These are phyloP conservation scores for Amphipyra tragopoginis DNA, from an alignment of 2,888 invertebrate species.

Conservation along the genomic window DNA sequence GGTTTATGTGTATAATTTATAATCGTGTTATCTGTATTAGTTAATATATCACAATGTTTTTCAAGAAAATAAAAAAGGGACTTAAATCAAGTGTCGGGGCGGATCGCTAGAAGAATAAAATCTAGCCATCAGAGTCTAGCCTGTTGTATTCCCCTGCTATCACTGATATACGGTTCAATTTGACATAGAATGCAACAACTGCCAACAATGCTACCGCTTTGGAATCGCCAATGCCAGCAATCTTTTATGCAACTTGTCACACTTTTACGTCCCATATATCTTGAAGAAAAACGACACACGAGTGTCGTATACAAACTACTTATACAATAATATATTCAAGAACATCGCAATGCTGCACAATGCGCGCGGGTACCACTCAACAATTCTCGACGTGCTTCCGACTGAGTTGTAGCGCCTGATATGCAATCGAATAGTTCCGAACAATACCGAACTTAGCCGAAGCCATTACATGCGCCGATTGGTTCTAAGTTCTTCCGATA, in stretches of 20 bases:
- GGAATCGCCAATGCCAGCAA: no score
- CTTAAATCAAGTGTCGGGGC: no score
- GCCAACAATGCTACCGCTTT: no score
- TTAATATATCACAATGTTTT: no score
- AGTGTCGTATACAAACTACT: constrained; percentile 6
- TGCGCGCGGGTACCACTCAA: constrained; percentile 22
- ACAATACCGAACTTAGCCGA: constrained; percentile 44
- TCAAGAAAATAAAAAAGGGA: no score
- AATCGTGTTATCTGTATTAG: no score
- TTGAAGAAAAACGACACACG: not conserved
- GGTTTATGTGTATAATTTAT: no score
- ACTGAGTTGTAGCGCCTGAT: constrained; percentile 31
- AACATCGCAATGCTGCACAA: constrained; percentile 4
- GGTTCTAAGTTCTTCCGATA: constrained; percentile 33
- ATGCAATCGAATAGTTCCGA: constrained; percentile 48
- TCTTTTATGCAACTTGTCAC: not conserved
- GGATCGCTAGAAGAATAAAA: no score
- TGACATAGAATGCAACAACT: no score
- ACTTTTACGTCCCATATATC: not conserved
- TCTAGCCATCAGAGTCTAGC: no score
- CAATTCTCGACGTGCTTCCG: constrained; percentile 26
- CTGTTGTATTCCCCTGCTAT: no score
- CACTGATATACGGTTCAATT: no score
- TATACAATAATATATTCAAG: constrained; percentile 8
- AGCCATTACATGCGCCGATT: constrained; percentile 45